phyloP scores from a whole-genome alignment of 2,113 vertebrate genomes.

The Tichodroma muraria region DNA sequence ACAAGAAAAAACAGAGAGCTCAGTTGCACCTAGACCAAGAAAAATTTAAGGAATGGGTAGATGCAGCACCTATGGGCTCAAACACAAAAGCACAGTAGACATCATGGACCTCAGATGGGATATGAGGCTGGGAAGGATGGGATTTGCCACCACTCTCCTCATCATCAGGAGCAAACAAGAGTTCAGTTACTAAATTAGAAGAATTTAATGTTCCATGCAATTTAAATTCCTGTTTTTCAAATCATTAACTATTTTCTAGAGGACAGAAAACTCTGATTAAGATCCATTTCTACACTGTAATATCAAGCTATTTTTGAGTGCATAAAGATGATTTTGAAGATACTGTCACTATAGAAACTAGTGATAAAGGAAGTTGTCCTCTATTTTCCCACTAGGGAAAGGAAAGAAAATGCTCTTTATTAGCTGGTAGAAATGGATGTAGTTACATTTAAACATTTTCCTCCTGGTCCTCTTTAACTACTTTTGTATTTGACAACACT shows the following conservation, averaged over 20 bases:
- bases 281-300: neutral
- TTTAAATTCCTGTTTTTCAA: neutral
- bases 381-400: neutral
- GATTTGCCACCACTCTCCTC: neutral
- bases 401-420: neutral
- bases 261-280: neutral
- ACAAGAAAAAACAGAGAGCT: neutral
- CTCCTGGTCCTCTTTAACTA: neutral
- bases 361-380: neutral
- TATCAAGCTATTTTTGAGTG: constrained; percentile 25
- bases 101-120: neutral
- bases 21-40: neutral
- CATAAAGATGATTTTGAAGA: constrained; percentile 17
- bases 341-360: constrained; percentile 60
- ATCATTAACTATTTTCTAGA: constrained; percentile 5
- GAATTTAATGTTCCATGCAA: neutral
- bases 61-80: neutral
- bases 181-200: neutral
- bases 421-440: neutral
- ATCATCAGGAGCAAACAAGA: neutral
- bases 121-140: neutral
- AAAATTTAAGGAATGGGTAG: neutral
- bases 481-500: neutral
- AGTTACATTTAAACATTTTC: neutral
- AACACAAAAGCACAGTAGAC: neutral